These are phyloP conservation scores for Myrmecobius fasciatus DNA, from an alignment of 2,113 vertebrate genomes.

Conservation along the genomic window DNA sequence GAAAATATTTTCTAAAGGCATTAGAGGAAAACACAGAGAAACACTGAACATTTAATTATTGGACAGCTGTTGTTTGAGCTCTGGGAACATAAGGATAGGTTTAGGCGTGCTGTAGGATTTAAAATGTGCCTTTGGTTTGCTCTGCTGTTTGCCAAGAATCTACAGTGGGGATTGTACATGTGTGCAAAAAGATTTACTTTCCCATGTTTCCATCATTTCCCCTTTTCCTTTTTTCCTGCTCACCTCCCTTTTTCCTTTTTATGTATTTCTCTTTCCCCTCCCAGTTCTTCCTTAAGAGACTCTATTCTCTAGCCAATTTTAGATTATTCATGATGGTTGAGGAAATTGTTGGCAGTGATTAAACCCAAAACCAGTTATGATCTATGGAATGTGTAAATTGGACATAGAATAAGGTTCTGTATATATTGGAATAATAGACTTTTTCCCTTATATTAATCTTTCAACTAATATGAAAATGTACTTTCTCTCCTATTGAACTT, in stretches of 20 bases:
- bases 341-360: constrained; percentile 26
- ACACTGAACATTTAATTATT: not conserved
- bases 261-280: not conserved
- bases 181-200: constrained; percentile 7
- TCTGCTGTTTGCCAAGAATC: constrained; percentile 8
- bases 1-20: constrained; percentile 11
- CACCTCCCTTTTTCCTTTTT: not conserved
- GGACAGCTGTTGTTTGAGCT: constrained; percentile 2
- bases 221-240: not conserved
- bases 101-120: not conserved
- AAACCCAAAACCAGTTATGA: not conserved
- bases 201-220: not conserved
- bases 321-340: constrained; percentile 10
- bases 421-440: not conserved
- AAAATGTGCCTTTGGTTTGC: constrained; percentile 1
- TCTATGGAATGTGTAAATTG: not conserved
- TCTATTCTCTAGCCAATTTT: constrained; percentile 13
- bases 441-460: not conserved
- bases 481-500: not conserved
- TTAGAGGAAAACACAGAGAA: not conserved
- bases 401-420: not conserved
- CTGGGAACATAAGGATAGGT: not conserved
- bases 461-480: not conserved
- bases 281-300: not conserved
- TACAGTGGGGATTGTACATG: not conserved